Base-by-base conservation (phyloP, 2,113 vertebrate species). In the Tragelaphus scriptus region DNA sequence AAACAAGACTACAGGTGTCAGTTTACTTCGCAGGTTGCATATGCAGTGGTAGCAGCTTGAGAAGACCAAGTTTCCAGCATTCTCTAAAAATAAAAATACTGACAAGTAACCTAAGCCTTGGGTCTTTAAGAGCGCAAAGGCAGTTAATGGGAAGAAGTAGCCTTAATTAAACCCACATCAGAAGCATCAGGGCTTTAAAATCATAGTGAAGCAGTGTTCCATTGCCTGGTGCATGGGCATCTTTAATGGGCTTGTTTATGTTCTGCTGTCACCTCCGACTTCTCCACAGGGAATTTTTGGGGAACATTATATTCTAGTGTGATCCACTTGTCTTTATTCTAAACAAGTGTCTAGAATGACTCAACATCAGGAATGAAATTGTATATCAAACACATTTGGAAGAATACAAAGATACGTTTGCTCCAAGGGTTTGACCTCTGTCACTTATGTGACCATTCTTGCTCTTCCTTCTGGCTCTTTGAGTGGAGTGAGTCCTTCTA, bases 221-320 rank as follows among this genome's bases (percentile, higher is more conserved):
- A 95, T 14, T 30, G 86, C 82, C 4, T 55, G 21, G 40, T 40
- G 28, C 40, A 88, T 36, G 87, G 71, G 90, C 85, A 81, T 87
- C 88, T 91, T 95, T 96, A 98, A 98, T 96, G 71, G 56, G 44
- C 97, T 98, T 71, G 86, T 89, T 98, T 95, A 97, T 51, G 51
- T 85, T 96, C 68, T 88, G 19, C 87, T 95, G 55, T 82, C 92
- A 82, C 59, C 94, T 63, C 90, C 53, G 26, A 90, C 75, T 65
- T 97, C 51, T 58, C 95, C 90, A 96, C 61, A 93, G 91, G 96
- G 95, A 97, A 90, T 94, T 63, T 93, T 82, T 3, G 10, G 9
- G 90, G 91, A 98, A 97, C 88, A n/a, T 0, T 4, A 6, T 85
- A 98, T 98, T 97, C 97, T 61, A 97, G 56, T 23, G 36, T 44